Evolutionary conservation across 2,888 invertebrate genomes (phyloP).

Genomic region (Drosophila pegasa): DNA sequence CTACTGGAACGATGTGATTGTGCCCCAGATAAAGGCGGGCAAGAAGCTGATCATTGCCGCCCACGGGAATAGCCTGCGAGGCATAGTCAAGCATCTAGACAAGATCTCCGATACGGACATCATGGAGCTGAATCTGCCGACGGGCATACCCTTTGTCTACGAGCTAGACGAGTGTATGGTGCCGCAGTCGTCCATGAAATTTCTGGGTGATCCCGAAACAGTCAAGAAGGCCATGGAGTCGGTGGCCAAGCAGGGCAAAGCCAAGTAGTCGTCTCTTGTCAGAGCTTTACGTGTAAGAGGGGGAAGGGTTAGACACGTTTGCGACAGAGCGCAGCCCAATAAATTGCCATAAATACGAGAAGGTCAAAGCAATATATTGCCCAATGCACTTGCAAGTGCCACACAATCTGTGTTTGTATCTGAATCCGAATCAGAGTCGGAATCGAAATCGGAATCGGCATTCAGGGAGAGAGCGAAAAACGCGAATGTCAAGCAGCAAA

Average conservation of each 20-base stretch:
- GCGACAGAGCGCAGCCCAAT: conserved; percentile 39
- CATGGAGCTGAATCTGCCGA: conserved; percentile 91
- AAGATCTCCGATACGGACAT: conserved; percentile 90
- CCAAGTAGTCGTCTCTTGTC: conserved; percentile 85
- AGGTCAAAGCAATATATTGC: conserved; percentile 61
- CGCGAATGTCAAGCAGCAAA: conserved; percentile 76
- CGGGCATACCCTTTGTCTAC: conserved; percentile 93
- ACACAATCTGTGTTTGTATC: conserved; percentile 32
- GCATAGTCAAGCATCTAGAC: conserved; percentile 95
- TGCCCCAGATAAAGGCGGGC: conserved; percentile 90
- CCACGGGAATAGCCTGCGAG: conserved; percentile 94
- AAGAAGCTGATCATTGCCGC: conserved; percentile 93
- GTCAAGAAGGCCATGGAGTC: conserved; percentile 92
- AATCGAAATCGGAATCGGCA: conserved; percentile 38
- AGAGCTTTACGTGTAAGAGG: background rate
- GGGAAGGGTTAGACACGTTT: conserved; percentile 13
- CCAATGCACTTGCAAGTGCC: conserved; percentile 39
- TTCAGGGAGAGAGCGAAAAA: conserved; percentile 18
- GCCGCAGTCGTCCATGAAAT: conserved; percentile 90
- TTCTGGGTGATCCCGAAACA: conserved; percentile 92
- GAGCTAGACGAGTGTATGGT: conserved; percentile 90
- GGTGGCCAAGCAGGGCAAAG: conserved; percentile 92
- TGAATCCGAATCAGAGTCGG: conserved; percentile 43
- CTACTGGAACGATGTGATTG: conserved; percentile 94
- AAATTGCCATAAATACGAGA: conserved; percentile 45